Percentiles rank a stretch among this genome's conserved stretches.
phyloP scores from a whole-genome alignment of 2,797 vertebrate genomes.

The Botia kubotai region DNA sequence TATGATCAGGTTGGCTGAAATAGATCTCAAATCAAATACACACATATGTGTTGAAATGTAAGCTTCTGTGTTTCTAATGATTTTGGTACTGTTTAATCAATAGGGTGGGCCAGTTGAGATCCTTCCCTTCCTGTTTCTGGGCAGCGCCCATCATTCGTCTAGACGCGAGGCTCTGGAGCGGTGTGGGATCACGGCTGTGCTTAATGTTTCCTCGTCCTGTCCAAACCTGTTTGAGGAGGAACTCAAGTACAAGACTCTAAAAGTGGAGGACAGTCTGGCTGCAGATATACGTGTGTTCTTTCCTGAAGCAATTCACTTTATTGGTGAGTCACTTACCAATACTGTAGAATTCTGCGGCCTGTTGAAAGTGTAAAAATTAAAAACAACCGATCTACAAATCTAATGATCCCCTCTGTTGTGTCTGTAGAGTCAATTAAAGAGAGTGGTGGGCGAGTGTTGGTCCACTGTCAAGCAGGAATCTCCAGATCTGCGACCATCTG shows the following conservation, averaged over 20 bases:
- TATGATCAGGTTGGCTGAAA: constrained; percentile 82
- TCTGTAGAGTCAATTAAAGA: constrained; percentile 84
- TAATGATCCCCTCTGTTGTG: background rate
- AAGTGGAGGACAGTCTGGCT: constrained; percentile 84
- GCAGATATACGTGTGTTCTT: constrained; percentile 86
- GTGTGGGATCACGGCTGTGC: constrained; percentile 84
- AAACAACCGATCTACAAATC: background rate
- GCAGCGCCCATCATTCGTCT: constrained; percentile 85
- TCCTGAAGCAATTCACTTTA: constrained; percentile 85
- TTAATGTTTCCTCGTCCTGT: constrained; percentile 87
- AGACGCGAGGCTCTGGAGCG: constrained; percentile 79
- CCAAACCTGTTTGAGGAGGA: constrained; percentile 85
- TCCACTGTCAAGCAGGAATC: constrained; percentile 91
- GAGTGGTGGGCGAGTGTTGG: constrained; percentile 83
- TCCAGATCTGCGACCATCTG: constrained; percentile 90
- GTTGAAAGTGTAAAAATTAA: background rate
- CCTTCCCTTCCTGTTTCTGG: constrained; percentile 86
- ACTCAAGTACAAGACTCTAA: constrained; percentile 82
- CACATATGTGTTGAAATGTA: background rate
- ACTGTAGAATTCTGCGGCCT: background rate
- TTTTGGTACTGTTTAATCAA: background rate
- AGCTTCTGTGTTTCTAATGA: background rate
- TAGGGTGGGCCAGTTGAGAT: constrained; percentile 88
- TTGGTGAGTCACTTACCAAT: constrained; percentile 72
- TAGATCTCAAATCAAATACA: background rate